These are phyloP conservation scores for Sparus aurata DNA, from an alignment of 2,797 vertebrate genomes.

Conservation along the genomic window DNA sequence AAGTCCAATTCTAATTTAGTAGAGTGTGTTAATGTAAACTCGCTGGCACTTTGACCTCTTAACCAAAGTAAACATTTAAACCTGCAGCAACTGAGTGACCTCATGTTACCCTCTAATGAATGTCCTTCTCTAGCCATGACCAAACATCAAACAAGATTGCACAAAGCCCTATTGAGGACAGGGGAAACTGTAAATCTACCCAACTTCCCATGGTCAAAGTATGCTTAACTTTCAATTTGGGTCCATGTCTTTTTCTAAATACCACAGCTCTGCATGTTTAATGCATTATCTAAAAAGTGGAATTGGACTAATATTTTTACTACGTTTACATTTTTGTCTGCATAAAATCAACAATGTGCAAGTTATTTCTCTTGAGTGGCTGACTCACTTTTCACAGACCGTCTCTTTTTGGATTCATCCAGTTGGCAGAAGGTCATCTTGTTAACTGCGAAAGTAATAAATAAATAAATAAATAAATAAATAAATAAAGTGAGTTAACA, in stretches of 20 bases:
- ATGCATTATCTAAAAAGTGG: not conserved
- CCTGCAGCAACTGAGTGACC: slow-evolving; percentile 39
- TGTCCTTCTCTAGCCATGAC: slow-evolving; percentile 5
- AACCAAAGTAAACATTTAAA: slow-evolving; percentile 65
- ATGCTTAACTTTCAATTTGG: not conserved
- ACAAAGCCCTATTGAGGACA: slow-evolving; percentile 34
- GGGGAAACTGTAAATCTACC: slow-evolving; percentile 38
- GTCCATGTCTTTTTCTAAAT: not conserved
- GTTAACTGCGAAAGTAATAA: slow-evolving; percentile 83
- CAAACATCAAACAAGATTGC: slow-evolving; percentile 36
- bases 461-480: no score
- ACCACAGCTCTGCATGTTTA: not conserved
- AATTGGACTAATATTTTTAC: not conserved
- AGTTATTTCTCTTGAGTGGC: no score
- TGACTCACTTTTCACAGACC: slow-evolving; percentile 80
- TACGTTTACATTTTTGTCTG: no score
- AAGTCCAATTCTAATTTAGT: slow-evolving; percentile 1
- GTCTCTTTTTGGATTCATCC: slow-evolving; percentile 84
- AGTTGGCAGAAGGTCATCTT: slow-evolving; percentile 89
- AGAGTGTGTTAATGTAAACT: slow-evolving; percentile 28
- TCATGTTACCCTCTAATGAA: slow-evolving; percentile 41
- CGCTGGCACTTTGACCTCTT: slow-evolving; percentile 18
- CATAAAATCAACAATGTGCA: no score
- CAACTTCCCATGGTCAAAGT: not conserved
- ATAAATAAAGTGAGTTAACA: not conserved